Base-by-base conservation (phyloP, 1,140 invertebrate genomes). In the Drusus annulatus region DNA sequence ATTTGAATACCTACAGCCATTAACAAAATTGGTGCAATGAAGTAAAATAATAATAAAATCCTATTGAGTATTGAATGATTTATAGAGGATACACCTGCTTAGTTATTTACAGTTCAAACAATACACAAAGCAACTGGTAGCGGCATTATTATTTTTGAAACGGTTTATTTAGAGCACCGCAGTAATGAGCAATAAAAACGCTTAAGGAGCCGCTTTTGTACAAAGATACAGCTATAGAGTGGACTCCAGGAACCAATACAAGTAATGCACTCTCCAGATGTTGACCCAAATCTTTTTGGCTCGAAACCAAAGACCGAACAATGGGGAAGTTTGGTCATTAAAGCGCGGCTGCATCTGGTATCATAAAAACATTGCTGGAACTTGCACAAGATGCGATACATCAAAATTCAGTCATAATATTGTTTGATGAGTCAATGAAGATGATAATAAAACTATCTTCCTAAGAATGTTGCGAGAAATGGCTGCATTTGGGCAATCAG, bases 281-380 rank as follows among this genome's bases (percentile, higher is more conserved):
- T 56, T 56, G 54, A 56, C 54, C 54, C 54, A 56, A 56, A 56
- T 56, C 54, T 56, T 56, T 63, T 63, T 62, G 60, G 17, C 25
- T 25, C 25, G 2, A 63, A 63, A 63, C 25, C 62, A 63, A 31
- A 63, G 13, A 16, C 62, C 31, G 16, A n/a, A 63, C 23, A 63
- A 63, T 63, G 23, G 54, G 36, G 36, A 45, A 45, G 36, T 45
- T 10, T 0, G 10, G 36, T 45, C 36, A 45, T 60, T 60, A 60
- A 60, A 45, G 8, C 36, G 36, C 8, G 36, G 36, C 7, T 45
- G 17, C 56, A 60, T 60, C 16, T 60, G 56, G 17, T 6, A 16
- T 23, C 56, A 19, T 60, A 23, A 60, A 60, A 56, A 60, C 17
- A 60, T 8, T 21, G 56, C 23, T 60, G 56, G 1, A 60, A 60